Base-by-base conservation (phyloP, 1,140 invertebrate species). In the Cydia fagiglandana region DNA sequence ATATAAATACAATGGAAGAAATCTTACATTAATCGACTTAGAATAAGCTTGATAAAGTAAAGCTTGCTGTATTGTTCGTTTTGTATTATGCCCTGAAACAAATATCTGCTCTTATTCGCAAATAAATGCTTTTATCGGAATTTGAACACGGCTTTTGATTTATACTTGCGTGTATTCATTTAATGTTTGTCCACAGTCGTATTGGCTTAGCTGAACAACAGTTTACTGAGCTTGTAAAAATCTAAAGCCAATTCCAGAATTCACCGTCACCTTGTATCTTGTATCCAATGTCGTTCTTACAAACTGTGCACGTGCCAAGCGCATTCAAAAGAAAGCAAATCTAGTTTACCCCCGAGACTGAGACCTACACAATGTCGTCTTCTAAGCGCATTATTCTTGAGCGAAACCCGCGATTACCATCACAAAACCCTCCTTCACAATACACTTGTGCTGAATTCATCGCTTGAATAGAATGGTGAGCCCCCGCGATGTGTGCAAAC, bases 391-490 rank as follows among this genome's bases (percentile, higher is more conserved):
- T 61, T 61, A 61, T 12, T 61, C 56, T n/a, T 61, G 56, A 61
- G 56, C 56, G 56, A 24, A 61, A 61, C 56, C 56, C 56, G 17
- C 20, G 56, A 61, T 61, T 61, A 24, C 56, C 56, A 61, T 61
- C 15, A 61, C 56, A 61, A 61, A 24, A 61, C 56, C 56, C 56
- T 20, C 20, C 20, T 24, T 20, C 17, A 61, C 56, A 24, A 61
- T 24, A 24, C 24, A 61, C 20, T 12, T 24, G n/a, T 24, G 56
- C 20, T 24, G 9, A 61, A 7, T 12, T 61, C 56, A 53, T 7
- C n/a, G n/a, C 50, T 53, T 53, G 6, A n/a, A n/a, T n/a, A n/a
- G n/a, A 24, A 24, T 10, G 38, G 38, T 61, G n/a, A 17, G 6
- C 50, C 7, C 56, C 56, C 2, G 56, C 2, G 17, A 61, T 20